A percentile compares a stretch with the other conserved stretches of the same genome.
Evolutionary conservation across 2,113 vertebrate genomes (phyloP).

Genomic region (Anguilla rostrata): DNA sequence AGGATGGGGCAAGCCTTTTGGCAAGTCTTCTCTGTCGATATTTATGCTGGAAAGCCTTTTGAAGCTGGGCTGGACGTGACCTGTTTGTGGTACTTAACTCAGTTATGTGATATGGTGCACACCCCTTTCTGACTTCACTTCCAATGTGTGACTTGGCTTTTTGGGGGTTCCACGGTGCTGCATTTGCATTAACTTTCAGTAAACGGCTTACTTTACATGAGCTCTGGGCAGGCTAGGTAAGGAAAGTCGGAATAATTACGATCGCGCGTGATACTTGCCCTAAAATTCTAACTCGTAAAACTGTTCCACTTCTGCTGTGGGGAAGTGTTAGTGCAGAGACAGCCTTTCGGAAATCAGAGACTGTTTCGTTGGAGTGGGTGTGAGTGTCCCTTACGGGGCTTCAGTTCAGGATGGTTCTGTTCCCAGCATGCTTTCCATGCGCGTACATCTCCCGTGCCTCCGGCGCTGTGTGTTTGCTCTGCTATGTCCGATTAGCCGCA

Average conservation of each 20-base stretch:
- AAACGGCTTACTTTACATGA: not conserved
- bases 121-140: not conserved
- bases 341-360: constrained; percentile 10
- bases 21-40: not conserved
- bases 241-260: not conserved
- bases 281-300: not conserved
- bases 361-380: not conserved
- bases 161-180: not conserved
- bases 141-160: not conserved
- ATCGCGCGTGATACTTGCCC: not conserved
- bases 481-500: not conserved
- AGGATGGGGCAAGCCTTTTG: not conserved
- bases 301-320: not conserved
- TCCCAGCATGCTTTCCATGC: not conserved
- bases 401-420: constrained; percentile 22
- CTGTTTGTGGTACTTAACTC: not conserved
- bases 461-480: constrained; percentile 2
- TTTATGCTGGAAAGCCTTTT: not conserved
- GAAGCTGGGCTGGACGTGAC: not conserved
- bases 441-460: not conserved
- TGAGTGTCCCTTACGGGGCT: not conserved
- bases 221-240: not conserved
- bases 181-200: not conserved
- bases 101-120: not conserved
- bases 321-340: too few relatives aligned